phyloP scores from a whole-genome alignment of 2,888 invertebrate genomes.

The Eubasilissa splendida region DNA sequence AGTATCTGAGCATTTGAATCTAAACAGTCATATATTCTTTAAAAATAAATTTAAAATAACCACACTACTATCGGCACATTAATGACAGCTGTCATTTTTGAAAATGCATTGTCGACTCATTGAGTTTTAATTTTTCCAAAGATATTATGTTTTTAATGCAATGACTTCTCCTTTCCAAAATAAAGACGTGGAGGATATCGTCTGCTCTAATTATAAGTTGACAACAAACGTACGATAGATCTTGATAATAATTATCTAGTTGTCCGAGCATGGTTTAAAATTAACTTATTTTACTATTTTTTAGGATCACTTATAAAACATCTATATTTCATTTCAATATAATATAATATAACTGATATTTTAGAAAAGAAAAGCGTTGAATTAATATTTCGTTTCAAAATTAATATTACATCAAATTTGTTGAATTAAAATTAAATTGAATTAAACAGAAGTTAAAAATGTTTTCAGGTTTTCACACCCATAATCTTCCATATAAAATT shows the following conservation, averaged over 20 bases:
- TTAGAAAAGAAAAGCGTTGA: too few relatives aligned
- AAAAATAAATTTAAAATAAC: background rate
- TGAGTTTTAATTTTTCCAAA: background rate
- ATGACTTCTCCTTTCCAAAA: conserved; percentile 30
- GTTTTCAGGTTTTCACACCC: too few relatives aligned
- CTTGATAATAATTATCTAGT: background rate
- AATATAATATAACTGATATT: too few relatives aligned
- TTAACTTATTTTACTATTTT: too few relatives aligned
- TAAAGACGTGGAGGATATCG: conserved; percentile 23
- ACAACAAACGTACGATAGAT: conserved; percentile 1
- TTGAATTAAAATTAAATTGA: too few relatives aligned
- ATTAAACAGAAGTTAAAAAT: too few relatives aligned
- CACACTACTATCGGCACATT: background rate
- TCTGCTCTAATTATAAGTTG: conserved; percentile 1
- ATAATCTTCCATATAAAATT: too few relatives aligned
- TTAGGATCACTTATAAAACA: too few relatives aligned
- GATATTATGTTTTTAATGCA: background rate
- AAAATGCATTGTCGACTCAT: background rate
- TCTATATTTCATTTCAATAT: too few relatives aligned
- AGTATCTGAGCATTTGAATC: background rate
- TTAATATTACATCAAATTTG: too few relatives aligned
- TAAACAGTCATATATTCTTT: background rate
- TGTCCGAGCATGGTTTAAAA: conserved; percentile 56
- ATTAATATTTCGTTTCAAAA: too few relatives aligned
- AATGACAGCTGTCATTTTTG: conserved; percentile 18